Conservation (phyloP, 2,797 vertebrate genomes). For the Crotalus adamanteus region DNA sequence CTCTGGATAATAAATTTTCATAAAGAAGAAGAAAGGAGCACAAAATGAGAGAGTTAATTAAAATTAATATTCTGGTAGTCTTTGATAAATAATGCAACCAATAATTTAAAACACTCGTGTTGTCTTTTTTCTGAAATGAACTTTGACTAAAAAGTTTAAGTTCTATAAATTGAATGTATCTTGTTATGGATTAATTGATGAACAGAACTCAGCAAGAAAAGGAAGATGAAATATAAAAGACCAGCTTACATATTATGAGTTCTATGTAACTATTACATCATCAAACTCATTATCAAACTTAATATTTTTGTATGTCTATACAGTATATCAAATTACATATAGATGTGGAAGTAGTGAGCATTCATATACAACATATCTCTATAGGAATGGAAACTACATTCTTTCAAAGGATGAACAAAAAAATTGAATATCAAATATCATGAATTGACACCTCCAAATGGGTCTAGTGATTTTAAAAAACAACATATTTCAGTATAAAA, state of each 20-base stretch:
- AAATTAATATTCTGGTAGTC: slow-evolving; percentile 20
- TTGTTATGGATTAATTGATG: slow-evolving; percentile 23
- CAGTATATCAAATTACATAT: background rate
- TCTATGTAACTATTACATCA: background rate
- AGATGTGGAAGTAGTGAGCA: background rate
- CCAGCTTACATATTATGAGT: background rate
- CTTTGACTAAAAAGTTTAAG: background rate
- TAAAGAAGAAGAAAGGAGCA: slow-evolving; percentile 23
- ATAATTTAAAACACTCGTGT: background rate
- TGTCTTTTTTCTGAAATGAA: background rate
- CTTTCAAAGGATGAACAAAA: background rate
- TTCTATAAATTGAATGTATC: slow-evolving; percentile 16
- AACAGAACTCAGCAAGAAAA: background rate
- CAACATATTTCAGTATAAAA: background rate
- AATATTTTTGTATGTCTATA: background rate
- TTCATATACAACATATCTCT: background rate
- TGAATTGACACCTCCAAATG: background rate
- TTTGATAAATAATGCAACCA: background rate
- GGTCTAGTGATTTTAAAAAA: background rate
- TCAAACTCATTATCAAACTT: background rate
- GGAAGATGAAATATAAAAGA: background rate
- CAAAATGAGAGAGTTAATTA: background rate
- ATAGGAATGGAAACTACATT: background rate
- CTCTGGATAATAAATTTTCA: background rate
- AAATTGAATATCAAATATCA: background rate